These are phyloP conservation scores for Chlorospingus flavigularis DNA, from an alignment of 2,797 vertebrate species.

Conservation along the genomic window DNA sequence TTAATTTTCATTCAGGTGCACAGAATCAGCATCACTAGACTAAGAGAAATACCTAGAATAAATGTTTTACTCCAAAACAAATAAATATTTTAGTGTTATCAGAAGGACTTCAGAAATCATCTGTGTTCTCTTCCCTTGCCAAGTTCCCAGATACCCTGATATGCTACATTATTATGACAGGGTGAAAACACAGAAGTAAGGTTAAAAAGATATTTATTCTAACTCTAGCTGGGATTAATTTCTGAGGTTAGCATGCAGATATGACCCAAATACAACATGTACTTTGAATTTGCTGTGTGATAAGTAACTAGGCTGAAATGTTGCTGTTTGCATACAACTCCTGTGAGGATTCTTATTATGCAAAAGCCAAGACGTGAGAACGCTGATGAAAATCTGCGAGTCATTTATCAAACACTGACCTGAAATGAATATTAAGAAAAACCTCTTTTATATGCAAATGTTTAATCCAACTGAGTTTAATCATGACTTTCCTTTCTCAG, in stretches of 20 bases:
- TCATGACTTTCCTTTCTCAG: constrained; percentile 16
- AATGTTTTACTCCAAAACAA: background rate
- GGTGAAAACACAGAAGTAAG: background rate
- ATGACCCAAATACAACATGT: background rate
- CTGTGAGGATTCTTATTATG: constrained; percentile 29
- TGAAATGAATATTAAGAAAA: constrained; percentile 58
- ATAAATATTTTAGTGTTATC: background rate
- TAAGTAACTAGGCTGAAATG: background rate
- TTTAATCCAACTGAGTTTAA: constrained; percentile 33
- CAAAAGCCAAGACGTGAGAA: constrained; percentile 36
- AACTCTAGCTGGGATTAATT: constrained; percentile 5
- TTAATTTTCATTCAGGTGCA: background rate
- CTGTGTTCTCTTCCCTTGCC: background rate
- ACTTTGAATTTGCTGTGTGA: background rate
- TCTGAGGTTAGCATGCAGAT: background rate
- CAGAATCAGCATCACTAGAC: accelerated
- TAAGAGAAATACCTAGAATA: background rate
- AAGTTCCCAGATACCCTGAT: background rate
- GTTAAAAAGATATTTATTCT: background rate
- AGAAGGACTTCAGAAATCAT: background rate
- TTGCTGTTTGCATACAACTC: constrained; percentile 25
- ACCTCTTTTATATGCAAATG: constrained; percentile 59
- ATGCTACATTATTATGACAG: background rate
- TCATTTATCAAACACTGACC: constrained; percentile 63
- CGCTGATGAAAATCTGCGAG: constrained; percentile 39